Evolutionary conservation across 2,888 invertebrate genomes (phyloP).

Genomic region (Homarus gammarus): DNA sequence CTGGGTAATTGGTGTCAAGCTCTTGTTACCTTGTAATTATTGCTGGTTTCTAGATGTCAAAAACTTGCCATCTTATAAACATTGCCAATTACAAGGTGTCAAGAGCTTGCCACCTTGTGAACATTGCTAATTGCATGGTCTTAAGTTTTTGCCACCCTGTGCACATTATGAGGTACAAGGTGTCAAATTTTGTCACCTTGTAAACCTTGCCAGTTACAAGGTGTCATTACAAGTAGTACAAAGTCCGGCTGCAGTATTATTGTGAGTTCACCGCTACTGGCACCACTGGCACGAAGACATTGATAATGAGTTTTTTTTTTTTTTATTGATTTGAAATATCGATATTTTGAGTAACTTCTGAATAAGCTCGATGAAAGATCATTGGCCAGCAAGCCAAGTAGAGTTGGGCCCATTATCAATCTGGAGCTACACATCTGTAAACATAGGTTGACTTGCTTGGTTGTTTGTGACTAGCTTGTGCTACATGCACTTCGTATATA

Average conservation of each 20-base stretch:
- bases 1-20: too few relatives aligned
- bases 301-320: conserved; percentile 1
- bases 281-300: background rate
- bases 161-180: too few relatives aligned
- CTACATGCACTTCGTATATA: conserved; percentile 1
- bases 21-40: too few relatives aligned
- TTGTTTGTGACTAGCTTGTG: conserved; percentile 22
- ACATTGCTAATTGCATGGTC: too few relatives aligned
- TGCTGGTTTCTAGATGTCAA: too few relatives aligned
- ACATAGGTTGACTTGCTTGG: conserved; percentile 19
- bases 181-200: background rate
- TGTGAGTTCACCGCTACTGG: conserved; percentile 25
- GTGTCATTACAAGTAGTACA: conserved; percentile 48
- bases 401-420: conserved; percentile 24
- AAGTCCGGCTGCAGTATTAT: conserved; percentile 19
- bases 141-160: too few relatives aligned
- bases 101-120: too few relatives aligned
- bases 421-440: conserved; percentile 36
- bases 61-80: too few relatives aligned
- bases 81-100: too few relatives aligned
- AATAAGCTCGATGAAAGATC: background rate
- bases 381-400: background rate
- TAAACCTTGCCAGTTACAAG: conserved; percentile 20
- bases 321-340: background rate
- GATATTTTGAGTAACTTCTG: background rate